Evolutionary conservation across 2,797 vertebrate species (phyloP), one percentile per base, ranked within the genome.

Genomic region (Clarias platycephalus): DNA sequence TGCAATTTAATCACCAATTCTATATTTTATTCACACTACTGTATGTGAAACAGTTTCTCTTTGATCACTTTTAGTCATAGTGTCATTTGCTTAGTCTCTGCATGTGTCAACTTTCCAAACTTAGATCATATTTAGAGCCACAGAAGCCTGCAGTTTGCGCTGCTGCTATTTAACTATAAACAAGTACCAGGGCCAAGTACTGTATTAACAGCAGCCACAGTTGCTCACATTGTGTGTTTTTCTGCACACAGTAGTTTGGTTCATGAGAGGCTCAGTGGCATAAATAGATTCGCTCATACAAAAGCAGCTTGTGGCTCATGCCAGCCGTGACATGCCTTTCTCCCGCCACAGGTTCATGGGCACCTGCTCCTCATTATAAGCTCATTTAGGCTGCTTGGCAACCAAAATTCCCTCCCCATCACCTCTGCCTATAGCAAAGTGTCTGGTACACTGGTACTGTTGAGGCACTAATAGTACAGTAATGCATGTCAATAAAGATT

Each of bases 281-380:
- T 90, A 92, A 92, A 92, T 92, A 93, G 77, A 86, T 74, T 8
- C 58, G 67, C 62, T 86, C 85, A 86, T 79, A 85, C 88, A 86
- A 88, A 87, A 89, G 87, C 24, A 49, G 62, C 16, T 62, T 62
- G 64, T 55, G 28, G 80, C 66, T 13, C 63, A 82, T 91, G 89
- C 91, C 89, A 91, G 82, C 84, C 66, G 57, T 84, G 83, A 84
- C 85, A 87, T 22, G 77, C 87, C 88, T 80, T 66, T 67, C 74
- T 85, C 78, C 80, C 77, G 88, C 88, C 88, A 77, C 70, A 49
- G 83, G 87, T 80, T 85, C 72, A 84, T 78, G 68, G 75, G 84
- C 91, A 91, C 92, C 91, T 92, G 92, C 90, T 91, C 63, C 67
- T 76, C 81, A 49, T 79, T 84, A 83, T 83, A 55, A 87, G 91